phyloP scores from a whole-genome alignment of 2,797 vertebrate species.

The Eutrigla gurnardus region DNA sequence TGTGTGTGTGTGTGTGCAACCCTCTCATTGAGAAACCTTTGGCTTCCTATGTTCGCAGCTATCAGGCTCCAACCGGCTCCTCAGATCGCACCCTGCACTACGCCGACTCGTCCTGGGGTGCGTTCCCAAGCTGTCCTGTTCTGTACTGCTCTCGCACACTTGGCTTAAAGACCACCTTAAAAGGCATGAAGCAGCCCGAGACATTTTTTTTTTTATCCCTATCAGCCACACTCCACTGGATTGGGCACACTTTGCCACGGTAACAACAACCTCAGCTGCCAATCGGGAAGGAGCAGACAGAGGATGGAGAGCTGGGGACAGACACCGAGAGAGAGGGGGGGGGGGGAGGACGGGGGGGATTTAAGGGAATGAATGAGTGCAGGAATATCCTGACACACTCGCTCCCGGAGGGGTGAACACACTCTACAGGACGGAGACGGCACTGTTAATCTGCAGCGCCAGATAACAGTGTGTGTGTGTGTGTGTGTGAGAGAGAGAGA shows the following conservation, averaged over 20 bases:
- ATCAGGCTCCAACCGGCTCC: slow-evolving; percentile 29
- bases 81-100: slow-evolving; percentile 13
- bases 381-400: slow-evolving; percentile 51
- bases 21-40: slow-evolving; percentile 67
- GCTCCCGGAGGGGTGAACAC: slow-evolving; percentile 46
- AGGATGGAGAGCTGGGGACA: slow-evolving; percentile 33
- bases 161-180: slow-evolving; percentile 63
- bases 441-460: slow-evolving; percentile 44
- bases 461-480: slow-evolving; percentile 52
- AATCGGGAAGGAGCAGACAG: slow-evolving; percentile 49
- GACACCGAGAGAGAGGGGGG: not conserved
- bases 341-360: not conserved
- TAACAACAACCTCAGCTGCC: slow-evolving; percentile 48
- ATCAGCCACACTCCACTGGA: slow-evolving; percentile 58
- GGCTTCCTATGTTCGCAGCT: slow-evolving; percentile 65
- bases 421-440: slow-evolving; percentile 49
- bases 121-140: slow-evolving; percentile 24
- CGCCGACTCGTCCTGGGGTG: slow-evolving; percentile 24
- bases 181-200: slow-evolving; percentile 55
- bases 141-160: slow-evolving; percentile 17
- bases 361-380: slow-evolving; percentile 48
- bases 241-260: slow-evolving; percentile 26
- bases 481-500: slow-evolving; percentile 35
- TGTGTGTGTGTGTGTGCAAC: slow-evolving; percentile 13
- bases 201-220: slow-evolving; percentile 54